Evolutionary conservation across 2,113 vertebrate species (phyloP).

Genomic region (Bettongia penicillata): DNA sequence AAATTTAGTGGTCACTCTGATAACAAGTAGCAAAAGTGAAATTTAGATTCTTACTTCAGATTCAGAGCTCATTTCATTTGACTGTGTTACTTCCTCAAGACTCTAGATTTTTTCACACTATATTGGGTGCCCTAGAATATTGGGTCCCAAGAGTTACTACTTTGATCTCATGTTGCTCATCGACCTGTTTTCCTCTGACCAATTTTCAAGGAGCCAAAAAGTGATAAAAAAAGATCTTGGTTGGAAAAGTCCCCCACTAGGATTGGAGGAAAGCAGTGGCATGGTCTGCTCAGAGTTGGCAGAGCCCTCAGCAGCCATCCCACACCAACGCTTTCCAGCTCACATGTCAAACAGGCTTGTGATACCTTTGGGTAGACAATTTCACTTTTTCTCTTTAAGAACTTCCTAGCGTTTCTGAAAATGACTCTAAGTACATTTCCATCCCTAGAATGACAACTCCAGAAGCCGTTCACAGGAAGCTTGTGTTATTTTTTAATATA

Average conservation of each 20-base stretch:
- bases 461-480: neutral
- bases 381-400: neutral
- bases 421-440: neutral
- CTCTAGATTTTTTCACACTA: neutral
- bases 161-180: neutral
- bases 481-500: neutral
- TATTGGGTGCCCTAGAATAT: neutral
- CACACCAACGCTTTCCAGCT: neutral
- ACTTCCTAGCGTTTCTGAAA: neutral
- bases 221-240: neutral
- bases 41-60: neutral
- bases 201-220: slow-evolving; percentile 5
- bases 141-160: rapidly evolving
- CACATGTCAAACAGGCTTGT: neutral
- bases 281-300: neutral
- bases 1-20: neutral
- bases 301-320: neutral
- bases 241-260: neutral
- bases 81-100: neutral
- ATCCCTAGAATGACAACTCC: neutral
- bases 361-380: neutral
- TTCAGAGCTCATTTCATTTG: neutral
- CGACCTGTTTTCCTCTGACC: neutral
- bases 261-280: neutral
- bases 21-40: neutral